Evolutionary conservation across 2,888 invertebrate species (phyloP).

Genomic region (Drosophila diplacantha): DNA sequence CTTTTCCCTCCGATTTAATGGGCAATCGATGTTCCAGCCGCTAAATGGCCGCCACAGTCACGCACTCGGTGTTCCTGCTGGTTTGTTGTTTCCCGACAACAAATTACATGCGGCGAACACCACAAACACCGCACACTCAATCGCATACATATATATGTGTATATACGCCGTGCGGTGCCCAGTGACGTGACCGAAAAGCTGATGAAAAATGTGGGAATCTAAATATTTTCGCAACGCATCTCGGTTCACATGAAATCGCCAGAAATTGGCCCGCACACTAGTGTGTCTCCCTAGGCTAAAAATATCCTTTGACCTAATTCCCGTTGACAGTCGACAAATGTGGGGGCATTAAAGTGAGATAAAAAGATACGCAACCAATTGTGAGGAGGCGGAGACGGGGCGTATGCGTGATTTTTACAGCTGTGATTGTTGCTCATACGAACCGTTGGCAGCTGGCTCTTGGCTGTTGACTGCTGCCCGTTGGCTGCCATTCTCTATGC

Average conservation of each 20-base stretch:
- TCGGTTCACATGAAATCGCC: background rate
- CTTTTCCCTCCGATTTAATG: constrained; percentile 33
- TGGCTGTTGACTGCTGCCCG: constrained; percentile 1
- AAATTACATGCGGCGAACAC: constrained; percentile 31
- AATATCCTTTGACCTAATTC: constrained; percentile 68
- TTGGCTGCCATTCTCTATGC: background rate
- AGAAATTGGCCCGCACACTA: constrained; percentile 30
- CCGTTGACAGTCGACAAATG: constrained; percentile 56
- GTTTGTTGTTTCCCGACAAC: constrained; percentile 27
- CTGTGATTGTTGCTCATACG: constrained; percentile 52
- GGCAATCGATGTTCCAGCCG: constrained; percentile 43
- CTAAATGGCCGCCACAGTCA: constrained; percentile 34
- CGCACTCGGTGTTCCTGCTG: constrained; percentile 24
- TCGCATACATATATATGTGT: background rate
- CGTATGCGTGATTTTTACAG: constrained; percentile 59
- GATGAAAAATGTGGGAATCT: constrained; percentile 49
- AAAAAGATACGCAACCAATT: constrained; percentile 32
- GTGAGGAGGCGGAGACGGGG: constrained; percentile 10
- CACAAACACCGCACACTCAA: constrained; percentile 19
- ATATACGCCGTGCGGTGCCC: background rate
- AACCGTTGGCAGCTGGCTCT: constrained; percentile 19
- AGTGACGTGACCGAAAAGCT: constrained; percentile 45
- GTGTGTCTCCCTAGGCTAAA: constrained; percentile 42
- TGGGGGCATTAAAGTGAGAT: constrained; percentile 30
- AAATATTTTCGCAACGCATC: constrained; percentile 36